These are phyloP conservation scores for Megalurothrips usitatus DNA, from an alignment of 2,888 invertebrate species.

Conservation along the genomic window DNA sequence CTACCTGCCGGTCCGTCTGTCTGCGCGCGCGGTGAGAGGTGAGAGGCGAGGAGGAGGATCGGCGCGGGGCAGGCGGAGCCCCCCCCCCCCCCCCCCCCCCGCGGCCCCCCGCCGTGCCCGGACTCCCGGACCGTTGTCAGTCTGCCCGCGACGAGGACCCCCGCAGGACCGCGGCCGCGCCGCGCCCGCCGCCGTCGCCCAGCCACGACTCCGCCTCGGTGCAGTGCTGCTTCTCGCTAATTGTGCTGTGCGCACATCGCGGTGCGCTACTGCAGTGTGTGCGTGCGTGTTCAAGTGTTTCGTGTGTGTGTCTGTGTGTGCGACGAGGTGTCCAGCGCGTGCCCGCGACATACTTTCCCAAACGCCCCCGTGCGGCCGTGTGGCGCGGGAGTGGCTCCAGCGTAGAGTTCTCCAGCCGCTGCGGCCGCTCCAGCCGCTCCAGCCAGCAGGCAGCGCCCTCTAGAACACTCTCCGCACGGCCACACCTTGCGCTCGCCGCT, in stretches of 20 bases:
- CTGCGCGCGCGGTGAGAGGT: neutral
- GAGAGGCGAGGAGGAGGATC: neutral
- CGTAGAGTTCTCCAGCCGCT: neutral
- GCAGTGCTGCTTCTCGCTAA: neutral
- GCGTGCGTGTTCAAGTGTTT: neutral
- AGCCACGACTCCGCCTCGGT: neutral
- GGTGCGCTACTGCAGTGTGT: neutral
- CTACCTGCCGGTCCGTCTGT: neutral
- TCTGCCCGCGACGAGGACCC: neutral
- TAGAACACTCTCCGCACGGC: neutral
- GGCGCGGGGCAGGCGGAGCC: neutral
- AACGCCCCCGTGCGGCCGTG: constrained; percentile 1
- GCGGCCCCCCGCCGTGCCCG: neutral
- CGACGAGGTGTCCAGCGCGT: neutral
- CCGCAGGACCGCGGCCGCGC: neutral
- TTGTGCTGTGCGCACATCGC: neutral
- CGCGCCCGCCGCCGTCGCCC: neutral
- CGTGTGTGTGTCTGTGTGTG: neutral
- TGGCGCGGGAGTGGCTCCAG: neutral
- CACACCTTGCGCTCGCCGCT: neutral
- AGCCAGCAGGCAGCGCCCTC: neutral
- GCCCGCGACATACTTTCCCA: neutral
- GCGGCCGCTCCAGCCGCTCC: no score
- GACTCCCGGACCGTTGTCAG: neutral
- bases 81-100: neutral